Evolutionary conservation across 2,113 vertebrate genomes (phyloP).

Genomic region (Aptenodytes forsteri): DNA sequence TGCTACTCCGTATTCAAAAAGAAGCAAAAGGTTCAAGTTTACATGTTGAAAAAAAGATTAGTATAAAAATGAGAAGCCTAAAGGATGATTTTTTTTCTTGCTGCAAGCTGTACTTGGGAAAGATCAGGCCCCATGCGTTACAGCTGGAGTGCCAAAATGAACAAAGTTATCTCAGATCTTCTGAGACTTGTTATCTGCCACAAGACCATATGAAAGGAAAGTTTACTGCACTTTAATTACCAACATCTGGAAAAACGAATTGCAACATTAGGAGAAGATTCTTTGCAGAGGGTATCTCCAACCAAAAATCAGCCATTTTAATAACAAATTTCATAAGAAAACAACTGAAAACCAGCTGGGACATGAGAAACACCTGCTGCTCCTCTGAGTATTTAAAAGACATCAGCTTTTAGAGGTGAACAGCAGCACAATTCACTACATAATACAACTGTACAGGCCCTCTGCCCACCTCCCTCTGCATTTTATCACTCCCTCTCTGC

Average conservation of each 20-base stretch:
- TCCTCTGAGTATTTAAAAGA: neutral
- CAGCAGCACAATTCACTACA: neutral
- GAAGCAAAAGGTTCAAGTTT: neutral
- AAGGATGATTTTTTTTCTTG: neutral
- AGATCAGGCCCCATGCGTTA: neutral
- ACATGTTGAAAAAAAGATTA: neutral
- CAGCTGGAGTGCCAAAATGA: neutral
- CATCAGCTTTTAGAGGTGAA: neutral
- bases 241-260: neutral
- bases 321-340: neutral
- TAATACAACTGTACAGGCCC: neutral
- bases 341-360: neutral
- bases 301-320: neutral
- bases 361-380: neutral
- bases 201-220: neutral
- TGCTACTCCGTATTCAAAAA: neutral
- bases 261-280: slow-evolving; percentile 14
- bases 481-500: neutral
- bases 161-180: neutral
- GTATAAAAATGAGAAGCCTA: neutral
- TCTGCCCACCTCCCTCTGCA: neutral
- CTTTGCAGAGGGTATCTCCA: neutral
- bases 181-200: neutral
- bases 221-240: slow-evolving; percentile 1
- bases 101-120: neutral